A percentile compares a stretch with the other conserved stretches of the same genome.
phyloP scores from a whole-genome alignment of 2,113 vertebrate species.

The Symphodus melops region DNA sequence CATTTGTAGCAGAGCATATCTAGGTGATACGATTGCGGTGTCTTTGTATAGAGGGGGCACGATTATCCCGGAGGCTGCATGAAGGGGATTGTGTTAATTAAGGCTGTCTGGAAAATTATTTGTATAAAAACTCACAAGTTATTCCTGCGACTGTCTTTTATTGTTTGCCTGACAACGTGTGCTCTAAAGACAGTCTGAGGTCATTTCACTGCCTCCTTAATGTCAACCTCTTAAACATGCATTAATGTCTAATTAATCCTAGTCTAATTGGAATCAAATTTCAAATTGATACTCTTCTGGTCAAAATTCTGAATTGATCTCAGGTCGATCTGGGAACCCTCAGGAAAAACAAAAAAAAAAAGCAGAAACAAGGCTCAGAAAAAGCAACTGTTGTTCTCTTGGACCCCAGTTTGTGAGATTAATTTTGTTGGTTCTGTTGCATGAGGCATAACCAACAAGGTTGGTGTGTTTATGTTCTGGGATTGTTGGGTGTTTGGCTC shows the following conservation, averaged over 20 bases:
- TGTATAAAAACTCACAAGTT: background rate
- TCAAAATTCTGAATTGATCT: conserved; percentile 31
- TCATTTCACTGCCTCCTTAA: background rate
- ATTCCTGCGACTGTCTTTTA: too few species aligned
- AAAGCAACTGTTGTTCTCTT: background rate
- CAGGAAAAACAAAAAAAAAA: background rate
- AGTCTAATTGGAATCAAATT: conserved; percentile 15
- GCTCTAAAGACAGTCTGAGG: background rate
- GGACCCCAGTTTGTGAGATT: background rate
- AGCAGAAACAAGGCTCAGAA: background rate
- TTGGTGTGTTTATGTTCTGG: background rate
- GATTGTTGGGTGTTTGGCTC: conserved; percentile 6
- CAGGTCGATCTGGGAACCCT: background rate
- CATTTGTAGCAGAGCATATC: background rate
- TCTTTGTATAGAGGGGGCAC: background rate
- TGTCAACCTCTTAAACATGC: background rate
- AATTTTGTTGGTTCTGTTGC: background rate
- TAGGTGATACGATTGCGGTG: background rate
- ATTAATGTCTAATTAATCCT: background rate
- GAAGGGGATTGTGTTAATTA: conserved; percentile 8
- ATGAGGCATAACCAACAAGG: background rate
- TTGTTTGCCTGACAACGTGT: too few species aligned
- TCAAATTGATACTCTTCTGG: conserved; percentile 23
- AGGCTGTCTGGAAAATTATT: background rate
- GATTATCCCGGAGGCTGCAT: background rate